Base-by-base conservation (phyloP, 1,140 invertebrate genomes). In the Maconellicoccus hirsutus region DNA sequence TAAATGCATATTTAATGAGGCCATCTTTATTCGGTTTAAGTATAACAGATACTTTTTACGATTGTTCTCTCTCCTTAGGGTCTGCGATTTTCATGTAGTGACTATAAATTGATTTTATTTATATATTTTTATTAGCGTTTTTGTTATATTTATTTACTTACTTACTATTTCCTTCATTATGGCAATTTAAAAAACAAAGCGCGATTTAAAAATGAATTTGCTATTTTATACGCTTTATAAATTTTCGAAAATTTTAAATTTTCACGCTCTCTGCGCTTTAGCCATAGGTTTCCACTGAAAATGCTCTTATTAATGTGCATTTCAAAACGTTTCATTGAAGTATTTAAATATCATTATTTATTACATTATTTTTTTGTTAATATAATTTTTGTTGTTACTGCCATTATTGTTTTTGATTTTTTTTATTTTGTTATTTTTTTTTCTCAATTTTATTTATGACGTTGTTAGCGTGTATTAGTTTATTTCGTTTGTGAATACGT, bases 321-420 rank as follows among this genome's bases (percentile, higher is more conserved):
- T 52, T 52, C n/a, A 4, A 16, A 52, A 52, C n/a, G 42, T 52
- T 16, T 52, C 16, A 16, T 52, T 52, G 42, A 52, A 52, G n/a
- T 52, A 52, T 52, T 52, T 8, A 52, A 52, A 52, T 52, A 52
- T 66, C 61, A 66, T 66, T 6, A 66, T 26, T 66, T 10, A 23
- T 66, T 14, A 25, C 25, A 25, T 23, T 8, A 23, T 7, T 59
- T 59, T 66, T 66, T 66, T 66, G 61, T 66, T 66, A 26, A 66
- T 66, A 66, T 23, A 26, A 22, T 66, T 66, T 66, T 66, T 25
- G 61, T 66, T 66, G 61, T 66, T 66, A 66, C 61, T 66, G 61
- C 61, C 61, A 66, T 66, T 66, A 22, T 66, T 66, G 61, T 66
- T 66, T 66, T 66, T 26, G 21, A 26, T 66, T 66, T 66, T 66